phyloP scores from a whole-genome alignment of 2,888 invertebrate genomes.

The Eustalomyia histrio region DNA sequence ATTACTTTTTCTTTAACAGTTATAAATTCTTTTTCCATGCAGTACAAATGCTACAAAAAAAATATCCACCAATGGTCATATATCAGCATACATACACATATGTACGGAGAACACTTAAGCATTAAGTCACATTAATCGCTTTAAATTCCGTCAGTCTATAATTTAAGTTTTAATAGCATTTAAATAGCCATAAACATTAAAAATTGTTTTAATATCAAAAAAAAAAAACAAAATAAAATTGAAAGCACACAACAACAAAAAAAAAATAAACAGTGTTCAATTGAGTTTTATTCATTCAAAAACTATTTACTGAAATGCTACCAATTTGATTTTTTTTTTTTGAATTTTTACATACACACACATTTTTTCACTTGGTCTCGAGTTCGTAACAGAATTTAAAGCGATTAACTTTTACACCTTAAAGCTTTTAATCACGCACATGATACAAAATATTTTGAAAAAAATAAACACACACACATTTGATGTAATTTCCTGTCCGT shows the following conservation, averaged over 20 bases:
- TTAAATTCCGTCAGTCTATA: constrained; percentile 29
- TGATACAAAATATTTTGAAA: constrained; percentile 4
- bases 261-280: constrained; percentile 13
- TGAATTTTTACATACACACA: background rate
- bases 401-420: constrained; percentile 60
- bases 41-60: background rate
- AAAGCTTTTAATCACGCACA: constrained; percentile 62
- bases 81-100: background rate
- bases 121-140: constrained; percentile 46
- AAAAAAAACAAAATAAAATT: background rate
- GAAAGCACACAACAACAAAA: no score
- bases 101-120: background rate
- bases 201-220: background rate
- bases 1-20: constrained; percentile 63
- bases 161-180: constrained; percentile 41
- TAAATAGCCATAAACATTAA: constrained; percentile 31
- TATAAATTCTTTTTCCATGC: constrained; percentile 26
- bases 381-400: constrained; percentile 40
- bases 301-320: background rate
- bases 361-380: background rate
- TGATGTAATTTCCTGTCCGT: constrained; percentile 57
- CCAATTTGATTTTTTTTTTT: constrained; percentile 14
- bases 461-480: constrained; percentile 5
- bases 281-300: constrained; percentile 6
- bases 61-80: background rate